Percentiles rank a stretch among this genome's conserved stretches.
These are phyloP conservation scores for Cryptoblepharus egeriae DNA, from an alignment of 2,797 vertebrate species.

Conservation along the genomic window DNA sequence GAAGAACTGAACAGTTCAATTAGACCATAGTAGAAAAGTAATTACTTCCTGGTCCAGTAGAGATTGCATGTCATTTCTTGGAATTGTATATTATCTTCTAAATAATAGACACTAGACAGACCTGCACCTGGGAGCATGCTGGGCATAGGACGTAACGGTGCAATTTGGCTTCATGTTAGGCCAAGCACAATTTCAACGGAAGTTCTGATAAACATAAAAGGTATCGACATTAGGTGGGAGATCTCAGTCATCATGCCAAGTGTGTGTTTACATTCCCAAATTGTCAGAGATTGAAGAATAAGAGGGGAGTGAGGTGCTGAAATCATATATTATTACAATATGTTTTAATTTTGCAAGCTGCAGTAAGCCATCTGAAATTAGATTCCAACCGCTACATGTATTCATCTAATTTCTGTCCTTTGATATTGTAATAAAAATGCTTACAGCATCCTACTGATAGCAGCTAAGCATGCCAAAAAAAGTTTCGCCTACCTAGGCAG, in stretches of 20 bases:
- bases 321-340: conserved; percentile 1
- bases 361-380: neutral
- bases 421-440: conserved; percentile 3
- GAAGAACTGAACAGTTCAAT: conserved; percentile 66
- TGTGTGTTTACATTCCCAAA: conserved; percentile 40
- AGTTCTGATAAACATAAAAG: conserved; percentile 53
- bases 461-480: neutral
- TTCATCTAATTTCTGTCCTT: conserved; percentile 10
- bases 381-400: conserved; percentile 1
- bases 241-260: conserved; percentile 30
- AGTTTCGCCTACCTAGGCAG: conserved; percentile 4
- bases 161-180: conserved; percentile 38
- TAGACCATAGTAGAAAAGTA: conserved; percentile 62
- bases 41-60: conserved; percentile 51
- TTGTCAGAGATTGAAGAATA: conserved; percentile 29
- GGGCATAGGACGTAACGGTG: conserved; percentile 17
- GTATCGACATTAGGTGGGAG: conserved; percentile 24
- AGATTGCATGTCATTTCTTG: conserved; percentile 40
- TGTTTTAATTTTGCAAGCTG: neutral
- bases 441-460: neutral
- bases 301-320: neutral
- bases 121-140: conserved; percentile 31
- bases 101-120: conserved; percentile 50
- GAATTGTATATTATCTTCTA: conserved; percentile 36
- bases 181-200: conserved; percentile 37